Evolutionary conservation across 2,888 invertebrate genomes (phyloP).

Genomic region (Sinelater perroti): DNA sequence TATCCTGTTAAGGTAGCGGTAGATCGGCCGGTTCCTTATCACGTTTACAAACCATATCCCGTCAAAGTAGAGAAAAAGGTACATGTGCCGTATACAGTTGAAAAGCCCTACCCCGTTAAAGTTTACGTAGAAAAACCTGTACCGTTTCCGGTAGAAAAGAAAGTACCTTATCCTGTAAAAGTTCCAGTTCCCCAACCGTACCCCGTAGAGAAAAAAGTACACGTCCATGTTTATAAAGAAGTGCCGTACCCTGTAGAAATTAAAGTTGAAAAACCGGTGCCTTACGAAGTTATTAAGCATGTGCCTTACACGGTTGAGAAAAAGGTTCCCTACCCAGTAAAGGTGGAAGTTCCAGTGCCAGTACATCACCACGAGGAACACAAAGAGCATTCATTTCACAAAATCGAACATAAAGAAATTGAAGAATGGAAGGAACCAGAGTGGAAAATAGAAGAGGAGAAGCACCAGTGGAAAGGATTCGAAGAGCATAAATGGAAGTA

Average conservation of each 20-base stretch:
- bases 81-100: constrained; percentile 75
- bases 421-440: constrained; percentile 1
- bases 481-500: constrained; percentile 10
- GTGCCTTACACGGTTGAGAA: constrained; percentile 68
- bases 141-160: constrained; percentile 76
- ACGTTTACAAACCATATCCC: constrained; percentile 70
- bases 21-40: constrained; percentile 72
- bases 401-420: constrained; percentile 2
- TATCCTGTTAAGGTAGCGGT: constrained; percentile 72
- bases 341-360: constrained; percentile 72
- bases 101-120: constrained; percentile 78
- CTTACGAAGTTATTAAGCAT: constrained; percentile 70
- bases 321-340: constrained; percentile 67
- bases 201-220: constrained; percentile 71
- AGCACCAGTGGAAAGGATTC: constrained; percentile 12
- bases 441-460: constrained; percentile 11
- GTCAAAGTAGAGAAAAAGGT: constrained; percentile 75
- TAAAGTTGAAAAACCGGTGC: constrained; percentile 73
- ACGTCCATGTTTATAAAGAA: constrained; percentile 72
- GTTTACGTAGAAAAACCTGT: constrained; percentile 73
- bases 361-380: constrained; percentile 8
- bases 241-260: constrained; percentile 77
- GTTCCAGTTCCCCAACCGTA: constrained; percentile 70
- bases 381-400: not conserved
- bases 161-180: constrained; percentile 75